Conservation (phyloP, 2,888 invertebrate species). For the Monopis laevigella region DNA sequence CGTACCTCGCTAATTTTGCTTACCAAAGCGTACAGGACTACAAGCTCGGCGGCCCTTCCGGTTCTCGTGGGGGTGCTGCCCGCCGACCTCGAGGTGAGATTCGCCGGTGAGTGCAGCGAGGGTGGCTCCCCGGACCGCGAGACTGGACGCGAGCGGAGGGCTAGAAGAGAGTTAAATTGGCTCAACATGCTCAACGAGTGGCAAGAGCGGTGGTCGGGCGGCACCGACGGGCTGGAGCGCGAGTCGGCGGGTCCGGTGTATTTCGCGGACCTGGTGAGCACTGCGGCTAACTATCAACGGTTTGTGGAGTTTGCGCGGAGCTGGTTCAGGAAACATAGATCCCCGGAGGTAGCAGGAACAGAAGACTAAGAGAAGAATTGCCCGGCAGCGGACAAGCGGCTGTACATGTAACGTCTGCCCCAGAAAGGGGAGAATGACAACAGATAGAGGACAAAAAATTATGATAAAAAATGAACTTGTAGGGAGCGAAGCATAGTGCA, state of each 20-base stretch:
- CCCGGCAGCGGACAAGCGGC: not conserved
- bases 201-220: not conserved
- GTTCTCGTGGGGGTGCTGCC: slow-evolving; percentile 12
- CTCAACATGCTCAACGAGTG: not conserved
- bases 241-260: slow-evolving; percentile 9
- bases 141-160: not conserved
- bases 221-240: not conserved
- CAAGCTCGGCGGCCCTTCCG: slow-evolving; percentile 8
- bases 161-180: not conserved
- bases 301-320: slow-evolving; percentile 10
- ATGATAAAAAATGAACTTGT: no score
- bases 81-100: slow-evolving; percentile 11
- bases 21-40: slow-evolving; percentile 8
- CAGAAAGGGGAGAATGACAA: no score
- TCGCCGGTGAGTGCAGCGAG: no score
- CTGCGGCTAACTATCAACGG: no score
- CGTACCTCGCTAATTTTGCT: no score
- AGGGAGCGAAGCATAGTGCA: no score
- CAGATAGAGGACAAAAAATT: no score
- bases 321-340: slow-evolving; percentile 4
- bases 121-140: not conserved
- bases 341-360: not conserved
- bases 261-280: slow-evolving; percentile 12
- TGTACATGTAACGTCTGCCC: not conserved
- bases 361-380: not conserved